A percentile compares a stretch with the other conserved stretches of the same genome.
Conservation (phyloP, 2,113 vertebrate genomes). For the Stegastes partitus region DNA sequence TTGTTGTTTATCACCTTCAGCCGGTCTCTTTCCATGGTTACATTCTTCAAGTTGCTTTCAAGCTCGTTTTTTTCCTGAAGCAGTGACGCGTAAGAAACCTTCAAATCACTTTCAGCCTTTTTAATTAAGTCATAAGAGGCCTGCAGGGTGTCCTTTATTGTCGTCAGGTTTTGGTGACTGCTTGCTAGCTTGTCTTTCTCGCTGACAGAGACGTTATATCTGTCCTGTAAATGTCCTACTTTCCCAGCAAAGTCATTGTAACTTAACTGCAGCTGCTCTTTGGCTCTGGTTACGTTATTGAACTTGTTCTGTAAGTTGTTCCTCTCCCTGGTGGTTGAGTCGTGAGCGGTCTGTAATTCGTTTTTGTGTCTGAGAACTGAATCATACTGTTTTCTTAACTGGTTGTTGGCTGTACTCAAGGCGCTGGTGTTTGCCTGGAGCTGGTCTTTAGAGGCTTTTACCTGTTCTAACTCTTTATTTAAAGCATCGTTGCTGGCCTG, state of each 20-base stretch:
- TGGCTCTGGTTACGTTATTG: conserved; percentile 58
- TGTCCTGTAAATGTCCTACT: conserved; percentile 54
- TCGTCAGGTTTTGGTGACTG: conserved; percentile 50
- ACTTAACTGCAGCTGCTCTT: conserved; percentile 47
- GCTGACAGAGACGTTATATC: conserved; percentile 31
- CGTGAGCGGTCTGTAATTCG: conserved; percentile 10
- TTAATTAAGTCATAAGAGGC: background rate
- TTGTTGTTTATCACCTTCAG: conserved; percentile 34
- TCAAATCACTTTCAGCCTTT: conserved; percentile 22
- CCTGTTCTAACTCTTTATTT: conserved; percentile 18
- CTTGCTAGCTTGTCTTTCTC: conserved; percentile 56
- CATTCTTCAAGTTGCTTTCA: conserved; percentile 9
- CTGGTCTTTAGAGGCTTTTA: conserved; percentile 12
- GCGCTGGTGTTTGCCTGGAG: conserved; percentile 11
- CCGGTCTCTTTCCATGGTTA: conserved; percentile 36
- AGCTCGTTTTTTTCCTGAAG: conserved; percentile 32
- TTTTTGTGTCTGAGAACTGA: conserved; percentile 9
- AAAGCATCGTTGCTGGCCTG: conserved; percentile 25
- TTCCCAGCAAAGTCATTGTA: conserved; percentile 49
- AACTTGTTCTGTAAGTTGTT: conserved; percentile 66
- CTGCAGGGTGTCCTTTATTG: conserved; percentile 26
- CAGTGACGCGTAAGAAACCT: background rate
- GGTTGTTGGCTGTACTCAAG: conserved; percentile 5
- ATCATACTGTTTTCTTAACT: conserved; percentile 16
- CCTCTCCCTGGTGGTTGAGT: conserved; percentile 34